Conservation (phyloP, 2,888 invertebrate species). For the Nysson spinosus region DNA sequence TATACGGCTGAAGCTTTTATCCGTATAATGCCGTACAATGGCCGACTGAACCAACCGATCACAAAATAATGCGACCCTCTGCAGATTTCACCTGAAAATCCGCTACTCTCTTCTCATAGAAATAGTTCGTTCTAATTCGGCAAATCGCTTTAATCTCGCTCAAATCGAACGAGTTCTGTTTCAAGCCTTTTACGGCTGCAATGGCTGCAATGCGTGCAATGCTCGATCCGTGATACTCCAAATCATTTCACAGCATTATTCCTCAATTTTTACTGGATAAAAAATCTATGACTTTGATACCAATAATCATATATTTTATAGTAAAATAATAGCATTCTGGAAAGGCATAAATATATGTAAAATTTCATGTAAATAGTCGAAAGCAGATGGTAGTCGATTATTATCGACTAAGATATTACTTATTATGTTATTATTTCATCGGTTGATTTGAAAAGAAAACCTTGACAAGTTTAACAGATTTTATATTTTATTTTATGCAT, state of each 20-base stretch:
- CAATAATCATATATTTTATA: too few species aligned
- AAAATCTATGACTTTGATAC: too few species aligned
- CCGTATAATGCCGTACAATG: slow-evolving; percentile 65
- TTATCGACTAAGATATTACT: too few species aligned
- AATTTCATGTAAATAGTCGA: too few species aligned
- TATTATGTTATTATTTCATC: too few species aligned
- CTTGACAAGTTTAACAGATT: too few species aligned
- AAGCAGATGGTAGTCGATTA: too few species aligned
- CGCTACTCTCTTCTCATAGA: slow-evolving; percentile 49
- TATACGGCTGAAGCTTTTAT: slow-evolving; percentile 62
- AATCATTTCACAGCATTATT: slow-evolving; percentile 29
- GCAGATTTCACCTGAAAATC: slow-evolving; percentile 60
- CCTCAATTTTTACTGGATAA: slow-evolving; percentile 5
- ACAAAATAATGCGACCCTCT: slow-evolving; percentile 63
- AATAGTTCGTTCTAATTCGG: slow-evolving; percentile 57
- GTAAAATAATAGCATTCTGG: too few species aligned
- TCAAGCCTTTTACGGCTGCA: slow-evolving; percentile 49
- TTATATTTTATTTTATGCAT: too few species aligned
- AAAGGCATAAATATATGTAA: too few species aligned
- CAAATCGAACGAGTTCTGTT: slow-evolving; percentile 53
- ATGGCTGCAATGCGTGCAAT: slow-evolving; percentile 49
- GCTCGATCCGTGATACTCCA: slow-evolving; percentile 40
- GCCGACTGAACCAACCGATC: slow-evolving; percentile 58
- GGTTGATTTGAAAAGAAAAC: too few species aligned
- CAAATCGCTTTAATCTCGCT: slow-evolving; percentile 61